These are phyloP conservation scores for Acromyrmex echinatior DNA, from an alignment of 1,140 invertebrate species.

Conservation along the genomic window DNA sequence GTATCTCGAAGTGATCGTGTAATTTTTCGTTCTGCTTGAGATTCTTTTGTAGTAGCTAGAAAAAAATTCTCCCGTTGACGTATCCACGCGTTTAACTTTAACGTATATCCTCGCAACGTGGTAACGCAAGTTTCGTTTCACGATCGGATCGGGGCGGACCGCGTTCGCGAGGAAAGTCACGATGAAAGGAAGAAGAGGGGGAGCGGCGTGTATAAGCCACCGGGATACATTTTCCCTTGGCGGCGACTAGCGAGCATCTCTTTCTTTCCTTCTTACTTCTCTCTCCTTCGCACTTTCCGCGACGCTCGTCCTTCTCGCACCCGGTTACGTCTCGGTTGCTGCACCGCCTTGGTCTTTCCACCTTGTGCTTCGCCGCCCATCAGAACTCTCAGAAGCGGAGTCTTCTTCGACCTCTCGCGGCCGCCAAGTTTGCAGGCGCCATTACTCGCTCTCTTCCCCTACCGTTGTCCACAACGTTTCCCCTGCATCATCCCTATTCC, in stretches of 20 bases:
- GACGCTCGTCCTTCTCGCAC: constrained; percentile 25
- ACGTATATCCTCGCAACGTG: constrained; percentile 30
- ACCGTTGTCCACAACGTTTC: constrained; percentile 31
- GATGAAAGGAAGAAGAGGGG: constrained; percentile 41
- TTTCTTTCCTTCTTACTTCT: not conserved
- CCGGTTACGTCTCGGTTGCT: constrained; percentile 44
- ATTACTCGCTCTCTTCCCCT: constrained; percentile 70
- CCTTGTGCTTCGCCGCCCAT: constrained; percentile 62
- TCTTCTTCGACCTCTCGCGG: constrained; percentile 75
- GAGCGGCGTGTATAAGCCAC: constrained; percentile 21
- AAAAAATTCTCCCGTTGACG: not conserved
- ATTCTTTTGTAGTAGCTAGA: not conserved
- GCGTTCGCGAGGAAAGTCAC: constrained; percentile 54
- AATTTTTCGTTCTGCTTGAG: not conserved
- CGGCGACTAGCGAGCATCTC: constrained; percentile 19
- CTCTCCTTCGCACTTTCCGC: not conserved
- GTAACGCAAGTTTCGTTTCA: constrained; percentile 57
- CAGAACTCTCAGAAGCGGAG: constrained; percentile 67
- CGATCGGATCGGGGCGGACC: constrained; percentile 51
- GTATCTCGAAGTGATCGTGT: no score
- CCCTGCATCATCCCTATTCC: constrained; percentile 3
- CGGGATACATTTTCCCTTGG: constrained; percentile 46
- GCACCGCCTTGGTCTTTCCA: constrained; percentile 50
- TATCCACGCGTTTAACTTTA: constrained; percentile 16
- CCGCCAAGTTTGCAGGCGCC: constrained; percentile 76